Percentiles rank a stretch among this genome's conserved stretches.
Conservation (phyloP, 2,797 vertebrate species). For the Anomalospiza imberbis region DNA sequence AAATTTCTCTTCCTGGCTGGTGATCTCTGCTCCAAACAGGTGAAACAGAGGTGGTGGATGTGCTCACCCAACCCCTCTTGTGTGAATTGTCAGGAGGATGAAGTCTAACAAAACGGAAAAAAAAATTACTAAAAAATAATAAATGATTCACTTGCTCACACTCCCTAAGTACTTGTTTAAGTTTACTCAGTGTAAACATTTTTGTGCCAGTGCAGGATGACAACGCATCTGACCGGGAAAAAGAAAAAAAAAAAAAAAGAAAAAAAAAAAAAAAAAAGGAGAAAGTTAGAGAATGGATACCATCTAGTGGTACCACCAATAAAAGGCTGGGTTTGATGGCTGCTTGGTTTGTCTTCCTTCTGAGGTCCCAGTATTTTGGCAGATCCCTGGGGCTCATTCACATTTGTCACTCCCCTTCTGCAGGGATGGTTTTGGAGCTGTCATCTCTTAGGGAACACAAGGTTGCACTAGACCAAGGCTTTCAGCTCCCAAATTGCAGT, state of each 20-base stretch:
- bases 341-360: neutral
- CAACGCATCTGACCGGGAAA: neutral
- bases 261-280: rapidly evolving
- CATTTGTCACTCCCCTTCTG: neutral
- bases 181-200: neutral
- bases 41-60: neutral
- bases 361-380: neutral
- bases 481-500: neutral
- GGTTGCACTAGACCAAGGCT: neutral
- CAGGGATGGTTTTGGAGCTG: neutral
- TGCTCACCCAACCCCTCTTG: neutral
- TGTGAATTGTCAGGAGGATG: neutral
- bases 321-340: neutral
- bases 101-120: neutral
- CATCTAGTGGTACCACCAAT: constrained; percentile 6
- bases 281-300: neutral
- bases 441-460: rapidly evolving
- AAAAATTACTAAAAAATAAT: neutral
- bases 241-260: no score
- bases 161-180: neutral
- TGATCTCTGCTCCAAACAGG: neutral
- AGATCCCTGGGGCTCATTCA: neutral
- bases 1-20: neutral
- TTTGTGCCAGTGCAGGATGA: neutral
- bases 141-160: neutral